These are phyloP conservation scores for Drosophila fulvimacula DNA, from an alignment of 2,888 invertebrate genomes.

Conservation along the genomic window DNA sequence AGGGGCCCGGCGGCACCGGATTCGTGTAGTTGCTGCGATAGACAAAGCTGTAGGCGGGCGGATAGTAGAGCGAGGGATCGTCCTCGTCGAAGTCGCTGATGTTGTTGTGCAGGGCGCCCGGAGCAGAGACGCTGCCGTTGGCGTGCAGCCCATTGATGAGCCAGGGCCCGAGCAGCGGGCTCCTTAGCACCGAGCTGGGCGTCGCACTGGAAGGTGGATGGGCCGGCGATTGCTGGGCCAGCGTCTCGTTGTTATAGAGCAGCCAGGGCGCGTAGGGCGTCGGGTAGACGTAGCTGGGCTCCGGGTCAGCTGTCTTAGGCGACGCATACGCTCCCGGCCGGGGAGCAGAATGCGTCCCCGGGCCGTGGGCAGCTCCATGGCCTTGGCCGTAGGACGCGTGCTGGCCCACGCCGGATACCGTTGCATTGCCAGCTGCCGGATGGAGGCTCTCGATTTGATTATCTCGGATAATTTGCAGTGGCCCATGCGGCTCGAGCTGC, in stretches of 20 bases:
- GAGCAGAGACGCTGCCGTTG: conserved; percentile 87
- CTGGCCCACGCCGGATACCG: conserved; percentile 88
- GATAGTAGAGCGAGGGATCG: conserved; percentile 96
- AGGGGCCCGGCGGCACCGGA: conserved; percentile 91
- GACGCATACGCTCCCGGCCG: conserved; percentile 86
- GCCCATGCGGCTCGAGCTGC: conserved; percentile 93
- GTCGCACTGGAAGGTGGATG: conserved; percentile 38
- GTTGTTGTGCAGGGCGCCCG: conserved; percentile 85
- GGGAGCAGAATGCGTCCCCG: conserved; percentile 86
- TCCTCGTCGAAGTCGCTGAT: conserved; percentile 94
- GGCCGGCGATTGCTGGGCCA: conserved; percentile 21
- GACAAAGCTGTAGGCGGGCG: conserved; percentile 95
- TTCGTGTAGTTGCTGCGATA: conserved; percentile 91
- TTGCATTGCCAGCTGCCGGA: conserved; percentile 87
- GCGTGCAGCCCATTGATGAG: conserved; percentile 61
- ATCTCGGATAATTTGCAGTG: conserved; percentile 93
- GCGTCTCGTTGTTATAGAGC: conserved; percentile 61
- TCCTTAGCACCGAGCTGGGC: conserved; percentile 69
- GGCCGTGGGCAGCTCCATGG: conserved; percentile 76
- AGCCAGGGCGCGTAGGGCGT: conserved; percentile 88
- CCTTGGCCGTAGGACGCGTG: conserved; percentile 72
- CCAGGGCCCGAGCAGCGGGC: conserved; percentile 79
- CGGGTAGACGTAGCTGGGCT: conserved; percentile 86
- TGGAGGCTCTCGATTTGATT: conserved; percentile 87
- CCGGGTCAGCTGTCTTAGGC: conserved; percentile 66